These are phyloP conservation scores for Drosophila ercepeae DNA, from an alignment of 1,140 invertebrate genomes.

Conservation along the genomic window DNA sequence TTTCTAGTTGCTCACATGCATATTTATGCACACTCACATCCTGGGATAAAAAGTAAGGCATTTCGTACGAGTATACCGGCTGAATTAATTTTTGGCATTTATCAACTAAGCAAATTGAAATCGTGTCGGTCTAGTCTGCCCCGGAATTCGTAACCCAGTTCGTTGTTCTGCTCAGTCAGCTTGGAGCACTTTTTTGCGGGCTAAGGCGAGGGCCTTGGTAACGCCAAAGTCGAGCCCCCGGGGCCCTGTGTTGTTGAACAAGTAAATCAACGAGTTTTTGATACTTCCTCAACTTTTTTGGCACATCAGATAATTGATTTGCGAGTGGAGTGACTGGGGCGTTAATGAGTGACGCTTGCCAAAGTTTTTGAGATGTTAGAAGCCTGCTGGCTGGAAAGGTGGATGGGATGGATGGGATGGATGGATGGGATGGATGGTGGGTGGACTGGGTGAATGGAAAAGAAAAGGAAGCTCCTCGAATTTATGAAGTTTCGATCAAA, in stretches of 20 bases:
- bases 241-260: constrained; percentile 10
- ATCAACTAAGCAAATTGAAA: constrained; percentile 78
- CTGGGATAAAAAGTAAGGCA: constrained; percentile 37
- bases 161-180: constrained; percentile 43
- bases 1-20: constrained; percentile 36
- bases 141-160: constrained; percentile 74
- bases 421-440: no score
- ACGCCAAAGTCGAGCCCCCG: background rate
- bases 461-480: background rate
- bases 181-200: constrained; percentile 32
- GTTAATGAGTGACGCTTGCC: constrained; percentile 41
- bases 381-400: background rate
- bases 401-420: no score
- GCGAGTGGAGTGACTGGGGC: constrained; percentile 52
- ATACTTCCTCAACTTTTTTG: constrained; percentile 46
- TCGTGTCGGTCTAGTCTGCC: constrained; percentile 60
- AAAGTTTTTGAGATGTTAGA: constrained; percentile 34
- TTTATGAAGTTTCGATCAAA: constrained; percentile 18
- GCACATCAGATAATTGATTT: constrained; percentile 78
- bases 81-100: constrained; percentile 78
- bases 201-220: background rate
- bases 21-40: constrained; percentile 25
- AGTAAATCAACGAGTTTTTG: constrained; percentile 49
- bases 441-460: background rate
- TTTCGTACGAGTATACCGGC: constrained; percentile 43